phyloP scores from a whole-genome alignment of 2,888 invertebrate species.

The Crioceris asparagi region DNA sequence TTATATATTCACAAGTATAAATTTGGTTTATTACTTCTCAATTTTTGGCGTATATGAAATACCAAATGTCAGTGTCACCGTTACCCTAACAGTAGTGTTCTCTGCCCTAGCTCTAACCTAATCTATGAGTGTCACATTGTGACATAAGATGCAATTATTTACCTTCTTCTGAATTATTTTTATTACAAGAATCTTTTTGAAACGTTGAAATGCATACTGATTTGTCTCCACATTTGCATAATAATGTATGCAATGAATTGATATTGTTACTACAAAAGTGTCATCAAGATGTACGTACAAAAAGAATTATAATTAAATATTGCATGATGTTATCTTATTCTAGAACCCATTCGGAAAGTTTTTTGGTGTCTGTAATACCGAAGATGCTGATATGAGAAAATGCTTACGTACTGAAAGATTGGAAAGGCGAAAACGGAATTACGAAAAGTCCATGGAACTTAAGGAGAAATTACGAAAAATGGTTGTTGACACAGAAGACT shows the following conservation, averaged over 20 bases:
- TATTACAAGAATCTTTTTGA: too few species aligned
- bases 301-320: neutral
- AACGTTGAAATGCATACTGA: constrained; percentile 53
- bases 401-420: constrained; percentile 27
- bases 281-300: constrained; percentile 39
- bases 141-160: too few species aligned
- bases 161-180: too few species aligned
- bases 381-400: constrained; percentile 22
- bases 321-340: constrained; percentile 10
- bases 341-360: constrained; percentile 23
- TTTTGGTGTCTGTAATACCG: constrained; percentile 25
- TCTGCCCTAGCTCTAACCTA: too few species aligned
- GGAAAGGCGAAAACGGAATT: constrained; percentile 21
- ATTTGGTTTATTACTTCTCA: too few species aligned
- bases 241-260: constrained; percentile 64
- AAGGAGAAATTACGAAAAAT: constrained; percentile 21
- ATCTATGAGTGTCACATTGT: too few species aligned
- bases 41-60: too few species aligned
- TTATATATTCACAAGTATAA: too few species aligned
- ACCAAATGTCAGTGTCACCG: too few species aligned
- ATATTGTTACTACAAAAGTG: constrained; percentile 59
- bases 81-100: too few species aligned
- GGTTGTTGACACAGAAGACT: too few species aligned
- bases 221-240: constrained; percentile 61
- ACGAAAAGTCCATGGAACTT: constrained; percentile 22